phyloP scores from a whole-genome alignment of 1,140 invertebrate genomes.

The Notospermus geniculatus region DNA sequence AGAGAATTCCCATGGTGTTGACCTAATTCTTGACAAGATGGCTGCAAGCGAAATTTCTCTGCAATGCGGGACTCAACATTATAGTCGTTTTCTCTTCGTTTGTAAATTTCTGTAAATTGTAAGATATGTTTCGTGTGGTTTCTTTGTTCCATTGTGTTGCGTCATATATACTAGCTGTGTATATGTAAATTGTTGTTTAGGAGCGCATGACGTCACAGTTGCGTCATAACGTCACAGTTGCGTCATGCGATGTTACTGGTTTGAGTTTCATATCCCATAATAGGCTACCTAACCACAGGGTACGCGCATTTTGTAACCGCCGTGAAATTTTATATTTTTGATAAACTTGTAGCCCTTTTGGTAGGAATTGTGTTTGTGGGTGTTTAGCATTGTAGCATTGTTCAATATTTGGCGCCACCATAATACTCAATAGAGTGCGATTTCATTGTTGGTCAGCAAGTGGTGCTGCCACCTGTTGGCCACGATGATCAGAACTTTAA shows the following conservation, averaged over 20 bases:
- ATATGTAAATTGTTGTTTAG: constrained; percentile 6
- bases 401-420: constrained; percentile 2
- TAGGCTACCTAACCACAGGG: too few species aligned
- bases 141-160: neutral
- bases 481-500: neutral
- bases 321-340: neutral
- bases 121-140: too few species aligned
- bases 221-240: too few species aligned
- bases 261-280: too few species aligned
- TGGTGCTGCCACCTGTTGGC: neutral
- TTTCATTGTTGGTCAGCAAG: too few species aligned
- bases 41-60: too few species aligned
- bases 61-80: too few species aligned
- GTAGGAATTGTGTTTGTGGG: constrained; percentile 2
- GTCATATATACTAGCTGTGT: constrained; percentile 3
- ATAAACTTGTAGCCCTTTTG: neutral
- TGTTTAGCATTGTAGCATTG: constrained; percentile 6
- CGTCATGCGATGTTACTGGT: too few species aligned
- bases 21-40: too few species aligned
- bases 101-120: too few species aligned
- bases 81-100: too few species aligned
- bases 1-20: too few species aligned
- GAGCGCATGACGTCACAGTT: neutral
- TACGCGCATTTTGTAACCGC: constrained; percentile 4
- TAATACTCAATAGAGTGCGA: neutral